These are phyloP conservation scores for Drosophila ficusphila DNA, from an alignment of 1,140 invertebrate genomes.

Conservation along the genomic window DNA sequence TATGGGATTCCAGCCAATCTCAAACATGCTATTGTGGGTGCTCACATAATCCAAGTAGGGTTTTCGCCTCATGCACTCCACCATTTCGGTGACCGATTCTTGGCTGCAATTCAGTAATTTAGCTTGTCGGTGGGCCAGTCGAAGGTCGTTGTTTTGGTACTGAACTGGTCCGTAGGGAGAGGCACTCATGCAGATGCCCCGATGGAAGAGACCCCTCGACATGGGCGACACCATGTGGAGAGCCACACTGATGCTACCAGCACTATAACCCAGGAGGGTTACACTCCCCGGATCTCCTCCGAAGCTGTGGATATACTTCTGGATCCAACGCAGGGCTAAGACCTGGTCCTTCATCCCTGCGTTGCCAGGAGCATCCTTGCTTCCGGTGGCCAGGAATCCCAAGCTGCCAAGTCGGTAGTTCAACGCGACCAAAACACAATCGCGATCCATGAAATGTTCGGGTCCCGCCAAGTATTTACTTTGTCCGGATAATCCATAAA, in stretches of 20 bases:
- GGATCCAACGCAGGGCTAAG: slow-evolving; percentile 89
- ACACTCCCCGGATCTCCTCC: slow-evolving; percentile 88
- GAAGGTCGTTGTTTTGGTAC: slow-evolving; percentile 77
- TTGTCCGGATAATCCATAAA: slow-evolving; percentile 83
- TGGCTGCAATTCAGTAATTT: slow-evolving; percentile 88
- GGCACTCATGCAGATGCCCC: slow-evolving; percentile 86
- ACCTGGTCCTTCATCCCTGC: slow-evolving; percentile 91
- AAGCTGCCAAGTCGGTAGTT: slow-evolving; percentile 88
- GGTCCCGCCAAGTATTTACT: slow-evolving; percentile 85
- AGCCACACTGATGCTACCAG: slow-evolving; percentile 85
- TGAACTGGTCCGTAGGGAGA: slow-evolving; percentile 84
- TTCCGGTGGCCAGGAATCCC: slow-evolving; percentile 88
- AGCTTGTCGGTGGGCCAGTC: slow-evolving; percentile 88
- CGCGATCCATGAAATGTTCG: slow-evolving; percentile 85
- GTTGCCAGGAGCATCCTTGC: slow-evolving; percentile 88
- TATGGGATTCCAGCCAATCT: slow-evolving; percentile 85
- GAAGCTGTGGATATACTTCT: slow-evolving; percentile 89
- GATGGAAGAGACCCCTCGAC: slow-evolving; percentile 85
- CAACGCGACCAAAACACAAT: slow-evolving; percentile 87
- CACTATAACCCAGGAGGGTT: slow-evolving; percentile 88
- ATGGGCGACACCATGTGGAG: slow-evolving; percentile 85
- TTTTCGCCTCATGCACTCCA: slow-evolving; percentile 54
- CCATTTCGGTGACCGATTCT: slow-evolving; percentile 39
- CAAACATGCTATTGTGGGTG: slow-evolving; percentile 84
- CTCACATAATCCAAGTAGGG: slow-evolving; percentile 86